phyloP scores from a whole-genome alignment of 2,888 invertebrate species.

The Sericinus montela region DNA sequence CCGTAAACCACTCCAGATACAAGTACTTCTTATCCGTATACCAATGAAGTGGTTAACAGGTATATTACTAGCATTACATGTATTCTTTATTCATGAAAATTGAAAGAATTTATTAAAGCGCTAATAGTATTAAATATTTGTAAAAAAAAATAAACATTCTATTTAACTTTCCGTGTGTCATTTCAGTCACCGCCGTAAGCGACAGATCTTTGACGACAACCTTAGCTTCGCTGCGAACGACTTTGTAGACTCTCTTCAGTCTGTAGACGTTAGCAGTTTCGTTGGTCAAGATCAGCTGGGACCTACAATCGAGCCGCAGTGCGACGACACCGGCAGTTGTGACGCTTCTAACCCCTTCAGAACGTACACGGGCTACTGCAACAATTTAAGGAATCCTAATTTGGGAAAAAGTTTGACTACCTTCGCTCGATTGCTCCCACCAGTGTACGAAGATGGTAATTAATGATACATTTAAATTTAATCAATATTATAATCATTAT shows the following conservation, averaged over 20 bases:
- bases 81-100: no score
- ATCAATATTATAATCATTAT: no score
- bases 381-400: constrained; percentile 90
- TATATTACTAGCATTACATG: no score
- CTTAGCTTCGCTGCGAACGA: constrained; percentile 78
- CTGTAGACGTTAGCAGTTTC: constrained; percentile 87
- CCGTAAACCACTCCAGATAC: no score
- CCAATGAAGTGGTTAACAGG: no score
- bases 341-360: constrained; percentile 85
- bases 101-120: no score
- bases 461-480: not conserved
- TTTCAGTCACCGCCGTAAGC: constrained; percentile 80
- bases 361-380: constrained; percentile 90
- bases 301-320: constrained; percentile 83
- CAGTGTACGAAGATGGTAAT: constrained; percentile 91
- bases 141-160: no score
- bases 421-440: constrained; percentile 90
- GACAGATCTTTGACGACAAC: constrained; percentile 84
- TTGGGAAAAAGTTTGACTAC: constrained; percentile 91
- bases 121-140: no score
- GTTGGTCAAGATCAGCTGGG: constrained; percentile 80
- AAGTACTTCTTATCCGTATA: no score
- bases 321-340: constrained; percentile 85
- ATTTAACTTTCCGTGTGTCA: not conserved
- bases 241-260: constrained; percentile 87